Conservation (phyloP, 2,888 invertebrate species). For the Papilio elwesi region DNA sequence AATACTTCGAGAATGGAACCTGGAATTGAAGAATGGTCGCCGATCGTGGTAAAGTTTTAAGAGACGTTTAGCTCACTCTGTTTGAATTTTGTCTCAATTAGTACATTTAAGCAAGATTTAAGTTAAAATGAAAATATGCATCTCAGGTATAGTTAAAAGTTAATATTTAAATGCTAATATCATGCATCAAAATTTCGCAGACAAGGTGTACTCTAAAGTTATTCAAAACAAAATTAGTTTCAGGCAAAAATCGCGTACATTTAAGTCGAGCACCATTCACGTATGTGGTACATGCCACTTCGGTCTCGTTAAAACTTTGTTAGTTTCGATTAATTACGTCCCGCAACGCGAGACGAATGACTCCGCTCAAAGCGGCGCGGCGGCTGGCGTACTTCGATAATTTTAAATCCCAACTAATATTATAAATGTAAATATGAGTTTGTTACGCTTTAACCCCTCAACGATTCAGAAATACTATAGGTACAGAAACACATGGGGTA, state of each 20-base stretch:
- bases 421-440: no score
- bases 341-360: constrained; percentile 38
- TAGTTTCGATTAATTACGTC: constrained; percentile 51
- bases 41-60: no score
- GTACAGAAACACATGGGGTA: no score
- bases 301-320: constrained; percentile 50
- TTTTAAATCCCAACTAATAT: no score
- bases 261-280: constrained; percentile 33
- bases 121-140: not conserved
- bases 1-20: no score
- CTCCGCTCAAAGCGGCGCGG: not conserved
- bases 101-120: not conserved
- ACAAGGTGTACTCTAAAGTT: constrained; percentile 24
- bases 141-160: constrained; percentile 11
- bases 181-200: constrained; percentile 32
- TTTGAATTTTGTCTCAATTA: no score
- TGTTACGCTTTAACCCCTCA: no score
- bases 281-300: constrained; percentile 41
- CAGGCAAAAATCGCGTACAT: constrained; percentile 25
- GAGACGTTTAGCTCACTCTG: no score
- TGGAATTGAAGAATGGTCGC: no score
- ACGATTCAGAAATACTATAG: no score
- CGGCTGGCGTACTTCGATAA: no score
- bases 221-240: constrained; percentile 24
- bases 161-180: not conserved